A percentile compares a stretch with the other conserved stretches of the same genome.
Evolutionary conservation across 2,113 vertebrate species (phyloP).

Genomic region (Peromyscus maniculatus): DNA sequence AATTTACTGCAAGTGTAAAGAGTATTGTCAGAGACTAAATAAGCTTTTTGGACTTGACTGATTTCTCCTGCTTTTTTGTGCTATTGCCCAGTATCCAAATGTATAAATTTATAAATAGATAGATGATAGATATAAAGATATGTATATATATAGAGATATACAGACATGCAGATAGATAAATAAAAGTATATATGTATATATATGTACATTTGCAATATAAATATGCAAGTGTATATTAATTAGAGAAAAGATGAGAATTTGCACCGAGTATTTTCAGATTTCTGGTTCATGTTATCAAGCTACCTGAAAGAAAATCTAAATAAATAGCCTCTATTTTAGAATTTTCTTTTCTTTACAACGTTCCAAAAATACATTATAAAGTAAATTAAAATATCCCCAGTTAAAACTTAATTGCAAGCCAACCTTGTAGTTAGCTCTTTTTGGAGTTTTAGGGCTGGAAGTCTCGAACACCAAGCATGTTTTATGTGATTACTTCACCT

Average conservation of each 20-base stretch:
- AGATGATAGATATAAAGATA: not conserved
- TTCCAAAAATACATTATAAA: not conserved
- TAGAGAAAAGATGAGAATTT: constrained; percentile 10
- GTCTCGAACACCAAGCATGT: not conserved
- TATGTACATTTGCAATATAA: not conserved
- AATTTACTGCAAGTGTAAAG: constrained; percentile 69
- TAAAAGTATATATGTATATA: not conserved
- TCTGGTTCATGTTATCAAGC: not conserved
- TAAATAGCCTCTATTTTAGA: not conserved
- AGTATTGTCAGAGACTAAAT: constrained; percentile 80
- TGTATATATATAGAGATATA: not conserved
- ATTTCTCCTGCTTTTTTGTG: constrained; percentile 28
- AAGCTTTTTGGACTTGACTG: constrained; percentile 68
- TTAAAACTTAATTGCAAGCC: not conserved
- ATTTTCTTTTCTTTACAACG: not conserved
- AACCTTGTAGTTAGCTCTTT: not conserved
- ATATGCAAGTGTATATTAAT: not conserved
- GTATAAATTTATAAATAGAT: not conserved
- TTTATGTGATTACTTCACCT: not conserved
- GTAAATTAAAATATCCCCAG: not conserved
- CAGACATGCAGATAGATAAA: not conserved
- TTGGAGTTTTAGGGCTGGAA: not conserved
- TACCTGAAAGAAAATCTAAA: not conserved
- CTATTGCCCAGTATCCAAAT: constrained; percentile 45
- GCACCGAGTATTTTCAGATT: not conserved